A percentile compares a stretch with the other conserved stretches of the same genome.
phyloP scores from a whole-genome alignment of 2,113 vertebrate species.

The Gadus macrocephalus region DNA sequence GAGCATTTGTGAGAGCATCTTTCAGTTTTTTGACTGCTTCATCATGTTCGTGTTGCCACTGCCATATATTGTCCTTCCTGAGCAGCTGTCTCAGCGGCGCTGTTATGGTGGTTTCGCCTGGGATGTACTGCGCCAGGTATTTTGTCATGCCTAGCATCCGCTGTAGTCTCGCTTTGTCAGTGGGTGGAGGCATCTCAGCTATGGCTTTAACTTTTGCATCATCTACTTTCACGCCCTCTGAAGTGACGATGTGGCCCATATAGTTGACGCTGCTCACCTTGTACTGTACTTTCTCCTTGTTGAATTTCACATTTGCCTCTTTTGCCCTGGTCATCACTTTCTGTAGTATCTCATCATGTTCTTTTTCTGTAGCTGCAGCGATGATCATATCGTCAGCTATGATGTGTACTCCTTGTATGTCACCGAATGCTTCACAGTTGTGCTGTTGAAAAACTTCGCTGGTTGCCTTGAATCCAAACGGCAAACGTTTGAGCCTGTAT shows the following conservation, averaged over 20 bases:
- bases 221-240: conserved; percentile 5
- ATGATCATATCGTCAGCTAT: conserved; percentile 34
- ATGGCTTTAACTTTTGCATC: conserved; percentile 1
- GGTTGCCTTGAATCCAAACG: conserved; percentile 51
- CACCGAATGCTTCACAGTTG: conserved; percentile 20
- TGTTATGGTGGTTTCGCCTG: conserved; percentile 11
- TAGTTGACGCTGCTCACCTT: conserved; percentile 5
- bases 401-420: conserved; percentile 16
- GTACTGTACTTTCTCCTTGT: conserved; percentile 10
- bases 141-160: conserved; percentile 20
- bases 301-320: conserved; percentile 6
- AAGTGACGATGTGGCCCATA: conserved; percentile 9
- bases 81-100: conserved; percentile 23
- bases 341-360: conserved; percentile 20
- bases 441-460: conserved; percentile 41
- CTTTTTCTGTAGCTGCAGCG: conserved; percentile 1
- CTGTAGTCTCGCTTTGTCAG: conserved; percentile 17
- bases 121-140: conserved; percentile 23
- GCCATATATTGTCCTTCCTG: conserved; percentile 18
- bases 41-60: conserved; percentile 17
- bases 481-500: conserved; percentile 46
- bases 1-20: conserved; percentile 1
- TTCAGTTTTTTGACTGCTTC: conserved; percentile 20
- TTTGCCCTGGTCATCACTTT: conserved; percentile 18
- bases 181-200: conserved; percentile 10